phyloP scores from a whole-genome alignment of 2,113 vertebrate genomes.

The Vombatus ursinus region DNA sequence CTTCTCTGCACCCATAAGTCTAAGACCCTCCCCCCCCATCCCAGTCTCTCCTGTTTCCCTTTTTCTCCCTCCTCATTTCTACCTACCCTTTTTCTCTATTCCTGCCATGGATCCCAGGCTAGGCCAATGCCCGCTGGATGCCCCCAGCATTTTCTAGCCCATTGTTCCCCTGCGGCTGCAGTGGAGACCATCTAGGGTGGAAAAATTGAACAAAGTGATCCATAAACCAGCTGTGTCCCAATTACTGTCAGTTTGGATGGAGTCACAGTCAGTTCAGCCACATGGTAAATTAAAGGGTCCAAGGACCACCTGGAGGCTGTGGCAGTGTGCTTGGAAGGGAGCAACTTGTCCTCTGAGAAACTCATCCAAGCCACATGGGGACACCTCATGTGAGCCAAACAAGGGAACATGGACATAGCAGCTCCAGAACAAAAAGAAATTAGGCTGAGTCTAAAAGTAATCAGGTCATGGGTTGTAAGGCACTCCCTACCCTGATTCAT shows the following conservation, averaged over 20 bases:
- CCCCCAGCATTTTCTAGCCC: slow-evolving; percentile 6
- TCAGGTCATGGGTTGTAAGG: background rate
- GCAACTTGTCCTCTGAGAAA: background rate
- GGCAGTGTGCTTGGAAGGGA: background rate
- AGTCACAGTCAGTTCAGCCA: background rate
- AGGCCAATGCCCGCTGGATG: background rate
- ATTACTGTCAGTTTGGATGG: background rate
- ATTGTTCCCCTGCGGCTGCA: slow-evolving; percentile 25
- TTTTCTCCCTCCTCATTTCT: background rate
- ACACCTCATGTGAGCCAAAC: background rate
- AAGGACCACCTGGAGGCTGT: background rate
- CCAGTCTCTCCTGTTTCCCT: background rate
- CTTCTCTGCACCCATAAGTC: background rate
- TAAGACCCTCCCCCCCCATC: background rate
- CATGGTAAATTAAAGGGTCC: background rate
- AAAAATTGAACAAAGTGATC: slow-evolving; percentile 56
- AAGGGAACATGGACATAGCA: background rate
- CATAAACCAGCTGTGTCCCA: slow-evolving; percentile 60
- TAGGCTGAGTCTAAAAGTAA: background rate
- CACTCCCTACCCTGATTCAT: background rate
- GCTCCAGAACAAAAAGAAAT: background rate
- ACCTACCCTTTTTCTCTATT: background rate
- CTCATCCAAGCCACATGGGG: background rate
- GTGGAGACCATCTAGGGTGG: slow-evolving; percentile 36
- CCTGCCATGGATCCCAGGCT: background rate